Evolutionary conservation across 1,140 invertebrate species (phyloP).

Genomic region (Chelonus insularis): DNA sequence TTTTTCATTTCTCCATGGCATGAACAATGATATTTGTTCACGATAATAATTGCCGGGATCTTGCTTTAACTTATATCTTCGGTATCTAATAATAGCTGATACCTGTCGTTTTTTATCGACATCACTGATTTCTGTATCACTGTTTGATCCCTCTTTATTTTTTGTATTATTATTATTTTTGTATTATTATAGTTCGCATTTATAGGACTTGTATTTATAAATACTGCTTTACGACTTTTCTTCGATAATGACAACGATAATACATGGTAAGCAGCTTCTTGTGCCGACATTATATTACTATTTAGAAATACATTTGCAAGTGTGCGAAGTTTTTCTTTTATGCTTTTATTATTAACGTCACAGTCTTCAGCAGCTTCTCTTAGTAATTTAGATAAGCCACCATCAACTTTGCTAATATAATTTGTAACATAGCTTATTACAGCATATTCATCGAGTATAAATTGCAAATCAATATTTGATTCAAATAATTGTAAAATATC

Average conservation of each 20-base stretch:
- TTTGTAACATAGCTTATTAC: slow-evolving; percentile 1
- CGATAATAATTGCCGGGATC: slow-evolving; percentile 34
- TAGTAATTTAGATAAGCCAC: slow-evolving; percentile 35
- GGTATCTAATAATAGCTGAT: slow-evolving; percentile 15
- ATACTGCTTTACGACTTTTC: slow-evolving; percentile 12
- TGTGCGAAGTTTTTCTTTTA: slow-evolving; percentile 35
- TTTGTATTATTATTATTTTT: background rate
- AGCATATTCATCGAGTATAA: background rate
- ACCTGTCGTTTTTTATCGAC: background rate
- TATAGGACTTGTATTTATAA: slow-evolving; percentile 8
- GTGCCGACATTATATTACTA: slow-evolving; percentile 37
- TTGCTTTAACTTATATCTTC: slow-evolving; percentile 23
- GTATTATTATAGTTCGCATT: too few species aligned
- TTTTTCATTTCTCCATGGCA: slow-evolving; percentile 34
- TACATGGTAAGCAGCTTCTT: slow-evolving; percentile 42
- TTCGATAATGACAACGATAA: slow-evolving; percentile 33
- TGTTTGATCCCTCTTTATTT: background rate
- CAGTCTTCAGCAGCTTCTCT: slow-evolving; percentile 27
- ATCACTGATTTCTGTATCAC: background rate
- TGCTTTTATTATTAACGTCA: slow-evolving; percentile 21
- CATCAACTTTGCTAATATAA: slow-evolving; percentile 34
- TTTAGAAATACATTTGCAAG: slow-evolving; percentile 40
- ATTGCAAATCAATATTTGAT: slow-evolving; percentile 38
- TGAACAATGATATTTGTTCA: slow-evolving; percentile 33
- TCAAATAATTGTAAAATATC: slow-evolving; percentile 27